phyloP scores from a whole-genome alignment of 2,888 invertebrate genomes.

The Clepsis dumicolana region DNA sequence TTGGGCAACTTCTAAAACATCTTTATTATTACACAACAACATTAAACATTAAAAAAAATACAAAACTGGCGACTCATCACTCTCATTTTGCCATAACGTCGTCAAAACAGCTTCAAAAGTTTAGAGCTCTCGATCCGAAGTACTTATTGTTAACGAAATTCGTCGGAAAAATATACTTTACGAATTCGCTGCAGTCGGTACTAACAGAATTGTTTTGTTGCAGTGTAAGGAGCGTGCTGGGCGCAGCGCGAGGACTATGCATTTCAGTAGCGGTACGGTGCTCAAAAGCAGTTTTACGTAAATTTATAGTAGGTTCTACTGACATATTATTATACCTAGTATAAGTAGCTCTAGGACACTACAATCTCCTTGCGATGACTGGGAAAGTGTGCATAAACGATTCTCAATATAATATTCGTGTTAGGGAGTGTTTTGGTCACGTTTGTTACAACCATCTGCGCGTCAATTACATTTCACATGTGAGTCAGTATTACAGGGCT shows the following conservation, averaged over 20 bases:
- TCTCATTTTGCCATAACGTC: too few relatives aligned
- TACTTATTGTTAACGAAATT: too few relatives aligned
- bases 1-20: too few relatives aligned
- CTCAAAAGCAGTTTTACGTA: constrained; percentile 82
- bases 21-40: too few relatives aligned
- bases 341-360: constrained; percentile 56
- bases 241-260: constrained; percentile 59
- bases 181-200: neutral
- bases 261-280: constrained; percentile 70
- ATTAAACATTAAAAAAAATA: too few relatives aligned
- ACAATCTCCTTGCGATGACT: constrained; percentile 65
- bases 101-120: too few relatives aligned
- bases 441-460: constrained; percentile 48
- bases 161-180: neutral
- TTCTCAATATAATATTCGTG: constrained; percentile 59
- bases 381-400: constrained; percentile 53
- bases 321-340: constrained; percentile 50
- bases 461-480: constrained; percentile 76
- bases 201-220: constrained; percentile 26
- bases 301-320: constrained; percentile 76
- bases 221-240: constrained; percentile 40
- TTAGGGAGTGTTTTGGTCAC: constrained; percentile 46
- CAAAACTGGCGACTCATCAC: too few relatives aligned
- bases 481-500: constrained; percentile 84
- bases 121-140: too few relatives aligned